phyloP scores from a whole-genome alignment of 2,113 vertebrate species.

The mouse (Mus musculus) region DNA sequence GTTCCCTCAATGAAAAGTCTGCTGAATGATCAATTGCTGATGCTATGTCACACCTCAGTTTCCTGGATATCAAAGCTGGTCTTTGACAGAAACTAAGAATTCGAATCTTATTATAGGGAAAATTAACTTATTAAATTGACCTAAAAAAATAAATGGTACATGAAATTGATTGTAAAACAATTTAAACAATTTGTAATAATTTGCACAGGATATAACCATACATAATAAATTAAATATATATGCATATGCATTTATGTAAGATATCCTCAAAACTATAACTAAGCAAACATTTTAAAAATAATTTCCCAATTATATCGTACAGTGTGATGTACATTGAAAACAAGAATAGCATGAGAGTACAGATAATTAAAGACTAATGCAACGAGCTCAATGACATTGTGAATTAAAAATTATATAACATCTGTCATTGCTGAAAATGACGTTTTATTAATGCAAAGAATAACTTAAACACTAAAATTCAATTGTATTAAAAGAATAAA shows the following conservation, averaged over 20 bases:
- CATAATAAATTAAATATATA: not conserved
- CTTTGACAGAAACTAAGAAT: not conserved
- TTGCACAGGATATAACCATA: not conserved
- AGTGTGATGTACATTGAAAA: not conserved
- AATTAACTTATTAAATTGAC: not conserved
- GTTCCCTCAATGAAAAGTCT: too few relatives aligned
- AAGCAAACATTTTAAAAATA: not conserved
- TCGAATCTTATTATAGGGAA: not conserved
- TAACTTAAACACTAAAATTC: not conserved
- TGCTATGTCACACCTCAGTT: too few relatives aligned
- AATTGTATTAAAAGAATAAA: not conserved
- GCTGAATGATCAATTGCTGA: too few relatives aligned
- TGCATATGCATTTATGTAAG: not conserved
- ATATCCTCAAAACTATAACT: not conserved
- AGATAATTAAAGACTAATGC: not conserved
- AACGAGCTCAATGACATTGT: not conserved
- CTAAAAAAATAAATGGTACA: not conserved
- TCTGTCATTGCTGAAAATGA: not conserved
- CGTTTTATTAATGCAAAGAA: not conserved
- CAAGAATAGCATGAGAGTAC: not conserved
- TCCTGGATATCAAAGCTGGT: too few relatives aligned
- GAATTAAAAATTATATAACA: not conserved
- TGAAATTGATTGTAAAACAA: not conserved
- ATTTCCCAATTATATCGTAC: not conserved
- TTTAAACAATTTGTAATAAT: not conserved